These are phyloP conservation scores for Notamacropus eugenii DNA, from an alignment of 2,797 vertebrate genomes.

Conservation along the genomic window DNA sequence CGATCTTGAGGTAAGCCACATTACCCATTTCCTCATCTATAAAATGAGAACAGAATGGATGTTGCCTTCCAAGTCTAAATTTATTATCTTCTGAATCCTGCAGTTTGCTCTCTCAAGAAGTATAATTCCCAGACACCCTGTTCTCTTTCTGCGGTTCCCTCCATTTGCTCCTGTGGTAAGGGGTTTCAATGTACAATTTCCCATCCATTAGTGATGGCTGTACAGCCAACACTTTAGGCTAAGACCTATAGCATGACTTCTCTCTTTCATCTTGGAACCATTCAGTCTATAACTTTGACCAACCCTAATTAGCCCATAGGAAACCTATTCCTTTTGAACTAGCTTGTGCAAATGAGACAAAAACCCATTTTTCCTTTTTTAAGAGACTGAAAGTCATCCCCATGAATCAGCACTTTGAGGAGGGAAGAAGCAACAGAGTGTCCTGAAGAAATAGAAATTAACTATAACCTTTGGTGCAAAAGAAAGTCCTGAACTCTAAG, in stretches of 20 bases:
- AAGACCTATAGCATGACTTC: background rate
- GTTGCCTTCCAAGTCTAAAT: background rate
- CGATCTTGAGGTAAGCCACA: background rate
- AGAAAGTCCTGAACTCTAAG: background rate
- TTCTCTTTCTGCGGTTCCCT: background rate
- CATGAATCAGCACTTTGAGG: background rate
- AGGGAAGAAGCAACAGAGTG: background rate
- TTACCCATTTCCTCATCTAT: background rate
- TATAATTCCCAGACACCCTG: background rate
- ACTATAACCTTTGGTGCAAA: background rate
- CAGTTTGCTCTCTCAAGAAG: background rate
- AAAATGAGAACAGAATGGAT: background rate
- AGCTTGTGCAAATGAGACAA: background rate
- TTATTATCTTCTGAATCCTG: background rate
- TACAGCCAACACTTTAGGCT: background rate
- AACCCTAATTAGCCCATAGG: background rate
- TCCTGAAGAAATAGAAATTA: background rate
- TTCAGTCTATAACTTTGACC: background rate
- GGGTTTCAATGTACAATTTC: background rate
- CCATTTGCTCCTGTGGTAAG: background rate
- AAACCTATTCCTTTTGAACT: background rate
- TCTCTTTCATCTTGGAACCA: background rate
- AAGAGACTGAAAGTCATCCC: background rate
- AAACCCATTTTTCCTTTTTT: background rate
- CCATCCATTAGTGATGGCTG: background rate